Conservation (phyloP, 2,113 vertebrate species). For the Hyperopisus bebe region DNA sequence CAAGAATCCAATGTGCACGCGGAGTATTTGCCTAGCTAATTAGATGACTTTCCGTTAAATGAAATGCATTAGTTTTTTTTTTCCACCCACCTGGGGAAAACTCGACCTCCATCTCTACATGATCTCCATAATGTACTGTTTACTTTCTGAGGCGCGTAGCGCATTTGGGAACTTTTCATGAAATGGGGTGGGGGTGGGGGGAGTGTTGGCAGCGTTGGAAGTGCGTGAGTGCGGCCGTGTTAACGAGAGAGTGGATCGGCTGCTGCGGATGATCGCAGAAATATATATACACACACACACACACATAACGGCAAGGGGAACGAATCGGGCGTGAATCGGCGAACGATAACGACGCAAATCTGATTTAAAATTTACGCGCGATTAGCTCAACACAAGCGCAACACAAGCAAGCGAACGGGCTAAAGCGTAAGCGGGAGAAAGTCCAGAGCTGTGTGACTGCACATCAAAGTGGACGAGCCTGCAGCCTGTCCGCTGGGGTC, state of each 20-base stretch:
- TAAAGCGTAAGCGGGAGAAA: not conserved
- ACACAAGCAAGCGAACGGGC: not conserved
- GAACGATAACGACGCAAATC: not conserved
- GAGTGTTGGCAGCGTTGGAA: not conserved
- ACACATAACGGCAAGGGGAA: not conserved
- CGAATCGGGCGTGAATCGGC: not conserved
- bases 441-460: not conserved
- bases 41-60: not conserved
- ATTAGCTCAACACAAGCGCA: not conserved
- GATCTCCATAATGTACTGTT: not conserved
- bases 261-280: not conserved
- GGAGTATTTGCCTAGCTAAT: not conserved
- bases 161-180: not conserved
- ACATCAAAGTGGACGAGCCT: not conserved
- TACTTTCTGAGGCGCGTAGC: not conserved
- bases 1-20: not conserved
- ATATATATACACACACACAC: too few relatives aligned
- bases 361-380: not conserved
- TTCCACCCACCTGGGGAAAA: not conserved
- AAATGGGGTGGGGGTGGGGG: not conserved
- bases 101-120: not conserved
- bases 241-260: not conserved
- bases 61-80: not conserved
- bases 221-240: not conserved
- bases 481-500: conserved; percentile 8